Evolutionary conservation across 2,888 invertebrate species (phyloP).

Genomic region (Chydorus sphaericus): DNA sequence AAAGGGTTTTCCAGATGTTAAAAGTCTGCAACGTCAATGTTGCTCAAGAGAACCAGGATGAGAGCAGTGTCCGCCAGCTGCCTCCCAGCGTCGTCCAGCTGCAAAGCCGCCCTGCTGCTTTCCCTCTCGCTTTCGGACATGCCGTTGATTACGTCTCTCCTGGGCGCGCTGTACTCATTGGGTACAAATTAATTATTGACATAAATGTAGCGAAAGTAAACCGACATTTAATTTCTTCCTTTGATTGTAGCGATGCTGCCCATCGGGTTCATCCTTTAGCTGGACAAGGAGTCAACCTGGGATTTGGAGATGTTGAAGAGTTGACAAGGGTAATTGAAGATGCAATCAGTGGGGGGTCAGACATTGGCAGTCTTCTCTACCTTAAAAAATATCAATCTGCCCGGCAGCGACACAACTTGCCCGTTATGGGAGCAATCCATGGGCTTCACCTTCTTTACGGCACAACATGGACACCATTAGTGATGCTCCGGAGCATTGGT

Average conservation of each 20-base stretch:
- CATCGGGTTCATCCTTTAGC: conserved; percentile 90
- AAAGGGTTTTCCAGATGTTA: conserved; percentile 13
- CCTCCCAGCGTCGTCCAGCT: conserved; percentile 49
- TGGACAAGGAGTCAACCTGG: conserved; percentile 95
- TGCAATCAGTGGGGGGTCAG: conserved; percentile 48
- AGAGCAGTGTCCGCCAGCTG: conserved; percentile 39
- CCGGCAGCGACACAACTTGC: conserved; percentile 72
- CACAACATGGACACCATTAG: conserved; percentile 44
- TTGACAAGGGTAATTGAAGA: conserved; percentile 55
- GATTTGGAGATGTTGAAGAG: conserved; percentile 77
- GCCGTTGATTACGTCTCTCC: conserved; percentile 69
- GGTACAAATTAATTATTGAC: conserved; percentile 39
- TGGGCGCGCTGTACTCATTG: conserved; percentile 68
- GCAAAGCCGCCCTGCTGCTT: conserved; percentile 58
- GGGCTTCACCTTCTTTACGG: conserved; percentile 70
- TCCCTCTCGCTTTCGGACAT: conserved; percentile 85
- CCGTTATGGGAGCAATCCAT: conserved; percentile 75
- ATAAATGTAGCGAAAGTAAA: not conserved
- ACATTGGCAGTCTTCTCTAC: conserved; percentile 47
- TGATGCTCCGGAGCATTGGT: conserved; percentile 66
- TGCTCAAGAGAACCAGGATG: conserved; percentile 19
- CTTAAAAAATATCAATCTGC: conserved; percentile 68
- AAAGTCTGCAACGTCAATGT: conserved; percentile 3
- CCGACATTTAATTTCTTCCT: not conserved
- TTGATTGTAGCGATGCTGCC: conserved; percentile 53